Conservation (phyloP, 2,113 vertebrate species). For the Pluvialis apricaria region DNA sequence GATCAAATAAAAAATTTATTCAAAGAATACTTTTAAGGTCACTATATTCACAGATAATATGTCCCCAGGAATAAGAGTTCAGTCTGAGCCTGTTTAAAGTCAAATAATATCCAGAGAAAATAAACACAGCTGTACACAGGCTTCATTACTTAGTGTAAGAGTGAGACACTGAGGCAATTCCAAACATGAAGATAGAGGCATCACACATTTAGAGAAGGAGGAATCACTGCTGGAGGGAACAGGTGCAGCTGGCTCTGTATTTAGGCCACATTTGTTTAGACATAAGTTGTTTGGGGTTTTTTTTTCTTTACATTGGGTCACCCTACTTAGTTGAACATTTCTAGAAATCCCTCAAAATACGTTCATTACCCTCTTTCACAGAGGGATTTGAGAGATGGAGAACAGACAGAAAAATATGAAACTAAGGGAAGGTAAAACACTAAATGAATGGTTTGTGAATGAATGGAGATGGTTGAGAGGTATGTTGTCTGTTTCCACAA, state of each 20-base stretch:
- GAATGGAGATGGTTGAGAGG: background rate
- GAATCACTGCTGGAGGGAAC: background rate
- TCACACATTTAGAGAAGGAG: background rate
- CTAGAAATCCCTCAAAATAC: background rate
- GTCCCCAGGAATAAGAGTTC: background rate
- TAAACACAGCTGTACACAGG: slow-evolving; percentile 10
- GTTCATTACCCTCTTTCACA: background rate
- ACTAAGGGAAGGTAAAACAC: background rate
- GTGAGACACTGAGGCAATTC: background rate
- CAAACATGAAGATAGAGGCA: background rate
- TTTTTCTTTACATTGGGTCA: background rate
- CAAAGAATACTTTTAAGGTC: background rate
- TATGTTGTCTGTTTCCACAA: background rate
- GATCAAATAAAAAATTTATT: background rate
- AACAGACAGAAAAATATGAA: background rate
- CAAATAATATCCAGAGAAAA: background rate
- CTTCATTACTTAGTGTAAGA: background rate
- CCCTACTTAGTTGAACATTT: background rate
- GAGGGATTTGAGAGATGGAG: background rate
- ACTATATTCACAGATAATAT: background rate
- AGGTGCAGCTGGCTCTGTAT: background rate
- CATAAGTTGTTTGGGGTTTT: background rate
- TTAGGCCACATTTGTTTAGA: background rate
- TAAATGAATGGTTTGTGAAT: background rate
- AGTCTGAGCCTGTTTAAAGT: background rate